Conservation (phyloP, 1,140 invertebrate genomes). For the Lutraria rhynchaena region DNA sequence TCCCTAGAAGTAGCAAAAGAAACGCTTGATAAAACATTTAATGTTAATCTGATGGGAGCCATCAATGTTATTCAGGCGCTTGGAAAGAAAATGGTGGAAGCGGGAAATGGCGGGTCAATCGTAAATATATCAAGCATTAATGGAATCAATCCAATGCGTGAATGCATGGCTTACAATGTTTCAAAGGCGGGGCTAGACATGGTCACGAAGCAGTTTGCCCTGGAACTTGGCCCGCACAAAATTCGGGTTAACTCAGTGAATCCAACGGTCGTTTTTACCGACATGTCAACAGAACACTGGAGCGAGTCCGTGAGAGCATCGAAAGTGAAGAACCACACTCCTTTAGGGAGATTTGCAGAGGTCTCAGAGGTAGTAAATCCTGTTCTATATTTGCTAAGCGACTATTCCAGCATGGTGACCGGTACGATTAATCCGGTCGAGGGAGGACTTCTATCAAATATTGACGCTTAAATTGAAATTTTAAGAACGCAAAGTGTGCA, state of each 20-base stretch:
- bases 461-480: slow-evolving; percentile 83
- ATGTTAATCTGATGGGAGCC: slow-evolving; percentile 59
- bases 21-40: slow-evolving; percentile 85
- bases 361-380: slow-evolving; percentile 88
- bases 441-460: slow-evolving; percentile 90
- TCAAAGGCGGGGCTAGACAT: slow-evolving; percentile 85
- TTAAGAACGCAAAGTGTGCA: too few species aligned
- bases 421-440: slow-evolving; percentile 91
- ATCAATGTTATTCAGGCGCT: not conserved
- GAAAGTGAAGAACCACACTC: slow-evolving; percentile 86
- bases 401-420: slow-evolving; percentile 90
- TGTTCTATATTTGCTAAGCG: slow-evolving; percentile 90
- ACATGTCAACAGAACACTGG: slow-evolving; percentile 92
- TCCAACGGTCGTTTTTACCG: slow-evolving; percentile 91
- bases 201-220: slow-evolving; percentile 87
- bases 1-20: slow-evolving; percentile 86
- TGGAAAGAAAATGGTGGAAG: slow-evolving; percentile 87
- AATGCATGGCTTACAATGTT: slow-evolving; percentile 89
- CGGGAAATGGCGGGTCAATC: slow-evolving; percentile 87
- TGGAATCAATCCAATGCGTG: slow-evolving; percentile 86
- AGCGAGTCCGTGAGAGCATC: slow-evolving; percentile 87
- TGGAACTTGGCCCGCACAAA: slow-evolving; percentile 91
- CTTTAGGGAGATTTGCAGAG: slow-evolving; percentile 87
- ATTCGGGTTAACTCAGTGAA: slow-evolving; percentile 95
- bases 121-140: slow-evolving; percentile 94